A percentile compares a stretch with the other conserved stretches of the same genome.
These are phyloP conservation scores for Aphaenogaster floridana DNA, from an alignment of 1,140 invertebrate species.

Conservation along the genomic window DNA sequence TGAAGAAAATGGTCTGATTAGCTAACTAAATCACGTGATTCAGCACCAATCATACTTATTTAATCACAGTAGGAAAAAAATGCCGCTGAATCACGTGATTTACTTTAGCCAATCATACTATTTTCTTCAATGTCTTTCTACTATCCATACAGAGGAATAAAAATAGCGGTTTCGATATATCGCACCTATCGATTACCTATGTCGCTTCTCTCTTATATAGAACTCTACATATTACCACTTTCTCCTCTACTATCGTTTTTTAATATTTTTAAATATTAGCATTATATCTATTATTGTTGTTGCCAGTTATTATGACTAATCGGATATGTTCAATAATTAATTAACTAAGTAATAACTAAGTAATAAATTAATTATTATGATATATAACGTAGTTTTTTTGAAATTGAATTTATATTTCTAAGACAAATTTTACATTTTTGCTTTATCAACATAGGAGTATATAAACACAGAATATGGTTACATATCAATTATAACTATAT, in stretches of 20 bases:
- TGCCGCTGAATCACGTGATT: no score
- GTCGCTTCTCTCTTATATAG: no score
- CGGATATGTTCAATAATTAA: not conserved
- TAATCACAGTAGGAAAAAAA: no score
- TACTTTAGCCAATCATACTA: no score
- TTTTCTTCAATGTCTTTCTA: no score
- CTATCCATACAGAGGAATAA: no score
- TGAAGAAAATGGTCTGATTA: no score
- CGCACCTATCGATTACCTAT: no score
- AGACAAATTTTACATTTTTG: not conserved
- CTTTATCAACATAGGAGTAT: not conserved
- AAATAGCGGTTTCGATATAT: no score
- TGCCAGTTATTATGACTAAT: not conserved
- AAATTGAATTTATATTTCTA: not conserved
- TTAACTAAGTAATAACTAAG: not conserved
- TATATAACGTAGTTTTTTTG: not conserved
- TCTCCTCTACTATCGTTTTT: not conserved
- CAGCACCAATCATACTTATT: no score
- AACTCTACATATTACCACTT: no score
- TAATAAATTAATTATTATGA: not conserved
- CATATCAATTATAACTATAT: not conserved
- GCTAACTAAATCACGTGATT: no score
- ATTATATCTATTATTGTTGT: not conserved
- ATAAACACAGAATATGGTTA: not conserved
- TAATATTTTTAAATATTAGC: conserved; percentile 2